Base-by-base conservation (phyloP, 2,888 invertebrate species). In the Eupithecia abbreviata region DNA sequence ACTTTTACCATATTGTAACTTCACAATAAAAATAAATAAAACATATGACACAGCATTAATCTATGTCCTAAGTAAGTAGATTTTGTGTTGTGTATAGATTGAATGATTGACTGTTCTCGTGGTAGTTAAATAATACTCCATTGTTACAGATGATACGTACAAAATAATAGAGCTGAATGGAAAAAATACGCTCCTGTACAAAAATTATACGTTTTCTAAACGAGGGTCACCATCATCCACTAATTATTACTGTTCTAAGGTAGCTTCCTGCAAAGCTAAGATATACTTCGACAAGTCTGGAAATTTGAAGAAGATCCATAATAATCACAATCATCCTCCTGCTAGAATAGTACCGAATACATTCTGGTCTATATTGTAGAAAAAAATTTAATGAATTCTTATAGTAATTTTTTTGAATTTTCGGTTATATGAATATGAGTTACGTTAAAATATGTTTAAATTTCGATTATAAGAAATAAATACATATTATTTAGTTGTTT, bases 201-300 rank as follows among this genome's bases (percentile, higher is more conserved):
- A 81, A 70, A 75, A 79, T 4, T 80, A 81, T 73, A 83, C 84
- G 4, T 85, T 76, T 74, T 82, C 77, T 0, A 81, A 79, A 70
- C 73, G 77, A 2, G 51, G n/a, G 9, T 58, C 12, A 12, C 30
- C 15, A 1, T 43, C 69, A 7, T 74, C n/a, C 13, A 30, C 10
- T 30, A 71, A 75, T 43, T 81, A 80, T 18, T 82, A 82, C 71
- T 85, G 86, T 65, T 85, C 85, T 1, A 84, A 82, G 72, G 77
- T 80, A 18, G 18, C 47, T 6, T 62, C 77, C 0, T 86, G 86
- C 58, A 41, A 41, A 15, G 85, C 85, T 0, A 80, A 73, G 13
- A 15, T 85, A 12, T 79, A 78, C 18, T 67, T 85, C 2, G 73
- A 80, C 66, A 75, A 77, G 7, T 15, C 55, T 2, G 82, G 83